Conservation (phyloP, 2,113 vertebrate species). For the Lasiurus borealis region DNA sequence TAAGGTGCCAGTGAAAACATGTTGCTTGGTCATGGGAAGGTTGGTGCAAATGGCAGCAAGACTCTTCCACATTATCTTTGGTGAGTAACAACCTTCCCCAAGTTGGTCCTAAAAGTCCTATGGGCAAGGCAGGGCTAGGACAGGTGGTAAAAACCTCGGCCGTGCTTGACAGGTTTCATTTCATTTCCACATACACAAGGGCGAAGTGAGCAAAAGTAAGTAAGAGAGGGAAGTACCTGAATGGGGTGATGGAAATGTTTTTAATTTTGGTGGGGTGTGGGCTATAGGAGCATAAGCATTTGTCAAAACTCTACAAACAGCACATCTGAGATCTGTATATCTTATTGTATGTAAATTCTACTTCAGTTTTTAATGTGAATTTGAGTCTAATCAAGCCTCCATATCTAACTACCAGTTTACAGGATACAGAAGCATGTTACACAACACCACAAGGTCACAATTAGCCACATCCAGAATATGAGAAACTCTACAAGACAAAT, state of each 20-base stretch:
- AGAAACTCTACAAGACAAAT: conserved; percentile 19
- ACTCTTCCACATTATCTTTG: neutral
- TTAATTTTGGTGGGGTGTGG: neutral
- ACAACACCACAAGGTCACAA: neutral
- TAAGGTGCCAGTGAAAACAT: conserved; percentile 5
- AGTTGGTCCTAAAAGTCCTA: conserved; percentile 7
- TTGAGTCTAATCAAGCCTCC: conserved; percentile 2
- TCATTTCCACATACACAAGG: neutral
- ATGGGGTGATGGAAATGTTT: neutral
- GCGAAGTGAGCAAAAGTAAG: neutral
- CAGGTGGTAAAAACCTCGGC: neutral
- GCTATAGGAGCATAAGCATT: neutral
- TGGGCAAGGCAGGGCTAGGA: neutral
- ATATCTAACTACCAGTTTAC: neutral
- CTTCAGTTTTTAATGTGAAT: neutral
- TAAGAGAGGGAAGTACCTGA: neutral
- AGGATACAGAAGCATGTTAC: neutral
- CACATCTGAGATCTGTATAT: neutral
- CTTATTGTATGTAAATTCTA: neutral
- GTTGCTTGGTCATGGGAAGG: neutral
- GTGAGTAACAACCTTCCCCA: neutral
- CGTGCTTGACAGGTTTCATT: neutral
- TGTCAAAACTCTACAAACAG: neutral
- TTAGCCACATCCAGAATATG: neutral
- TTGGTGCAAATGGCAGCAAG: neutral